Percentiles rank a stretch among this genome's conserved stretches.
These are phyloP conservation scores for Danio kyathit DNA, from an alignment of 2,797 vertebrate genomes.

Conservation along the genomic window DNA sequence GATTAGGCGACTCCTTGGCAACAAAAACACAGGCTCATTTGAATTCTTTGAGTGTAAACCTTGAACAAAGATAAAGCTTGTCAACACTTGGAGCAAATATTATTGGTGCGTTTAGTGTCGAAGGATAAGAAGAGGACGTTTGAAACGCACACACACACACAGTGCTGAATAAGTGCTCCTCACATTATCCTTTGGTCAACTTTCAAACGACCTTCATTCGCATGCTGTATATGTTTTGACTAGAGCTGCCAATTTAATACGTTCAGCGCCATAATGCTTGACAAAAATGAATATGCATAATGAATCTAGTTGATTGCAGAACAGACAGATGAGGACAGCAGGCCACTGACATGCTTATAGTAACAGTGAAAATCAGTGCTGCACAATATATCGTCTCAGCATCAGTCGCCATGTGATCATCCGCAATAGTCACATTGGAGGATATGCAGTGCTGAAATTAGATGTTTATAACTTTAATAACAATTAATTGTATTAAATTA, in stretches of 20 bases:
- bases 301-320: background rate
- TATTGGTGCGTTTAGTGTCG: conserved; percentile 52
- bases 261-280: background rate
- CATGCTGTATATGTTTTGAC: conserved; percentile 1
- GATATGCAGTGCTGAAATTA: too few relatives aligned
- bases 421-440: too few relatives aligned
- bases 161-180: background rate
- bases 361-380: too few relatives aligned
- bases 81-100: conserved; percentile 62
- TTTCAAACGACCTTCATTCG: conserved; percentile 15
- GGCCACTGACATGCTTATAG: background rate
- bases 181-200: conserved; percentile 3
- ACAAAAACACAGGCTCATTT: conserved; percentile 70
- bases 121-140: conserved; percentile 40
- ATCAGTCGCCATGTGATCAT: too few relatives aligned
- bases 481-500: too few relatives aligned
- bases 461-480: too few relatives aligned
- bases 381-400: too few relatives aligned
- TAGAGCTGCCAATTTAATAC: conserved; percentile 7
- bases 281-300: background rate
- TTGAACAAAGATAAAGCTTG: conserved; percentile 62
- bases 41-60: conserved; percentile 70
- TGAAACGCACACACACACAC: conserved; percentile 35
- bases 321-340: background rate
- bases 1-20: conserved; percentile 76